Percentiles rank a stretch among this genome's conserved stretches.
Conservation (phyloP, 1,140 invertebrate genomes). For the Diorhabda sublineata region DNA sequence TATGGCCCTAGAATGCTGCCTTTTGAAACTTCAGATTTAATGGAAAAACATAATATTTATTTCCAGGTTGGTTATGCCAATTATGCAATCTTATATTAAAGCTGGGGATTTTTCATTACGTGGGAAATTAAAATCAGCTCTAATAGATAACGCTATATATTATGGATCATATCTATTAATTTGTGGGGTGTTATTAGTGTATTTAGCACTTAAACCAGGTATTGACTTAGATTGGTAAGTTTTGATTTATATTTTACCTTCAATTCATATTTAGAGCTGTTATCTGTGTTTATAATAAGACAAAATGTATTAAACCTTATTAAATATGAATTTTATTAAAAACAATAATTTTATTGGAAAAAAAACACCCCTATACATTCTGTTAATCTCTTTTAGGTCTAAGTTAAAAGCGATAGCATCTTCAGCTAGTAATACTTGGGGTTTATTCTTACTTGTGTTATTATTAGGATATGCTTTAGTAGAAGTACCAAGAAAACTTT, state of each 20-base stretch:
- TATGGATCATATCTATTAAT: constrained; percentile 97
- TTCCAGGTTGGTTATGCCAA: constrained; percentile 86
- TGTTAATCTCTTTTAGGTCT: constrained; percentile 52
- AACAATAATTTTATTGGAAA: too few relatives aligned
- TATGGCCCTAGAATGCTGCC: too few relatives aligned
- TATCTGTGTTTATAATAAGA: too few relatives aligned
- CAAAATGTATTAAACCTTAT: too few relatives aligned
- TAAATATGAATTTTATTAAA: too few relatives aligned
- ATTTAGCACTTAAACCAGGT: constrained; percentile 85
- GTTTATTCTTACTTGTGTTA: constrained; percentile 90
- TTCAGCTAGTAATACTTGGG: constrained; percentile 99
- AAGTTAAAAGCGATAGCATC: constrained; percentile 96
- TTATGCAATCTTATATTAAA: constrained; percentile 99
- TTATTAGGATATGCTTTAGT: constrained; percentile 95
- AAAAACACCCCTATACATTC: too few relatives aligned
- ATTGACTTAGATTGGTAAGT: constrained; percentile 81
- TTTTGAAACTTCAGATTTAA: not conserved
- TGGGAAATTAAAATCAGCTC: constrained; percentile 91
- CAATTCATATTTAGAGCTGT: too few relatives aligned
- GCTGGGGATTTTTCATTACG: constrained; percentile 95
- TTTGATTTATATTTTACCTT: not conserved
- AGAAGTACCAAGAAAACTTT: constrained; percentile 86
- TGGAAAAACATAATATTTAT: not conserved
- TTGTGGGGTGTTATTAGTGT: constrained; percentile 91
- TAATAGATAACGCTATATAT: constrained; percentile 97